These are phyloP conservation scores for Acholoe squamosa DNA, from an alignment of 2,888 invertebrate species.

Conservation along the genomic window DNA sequence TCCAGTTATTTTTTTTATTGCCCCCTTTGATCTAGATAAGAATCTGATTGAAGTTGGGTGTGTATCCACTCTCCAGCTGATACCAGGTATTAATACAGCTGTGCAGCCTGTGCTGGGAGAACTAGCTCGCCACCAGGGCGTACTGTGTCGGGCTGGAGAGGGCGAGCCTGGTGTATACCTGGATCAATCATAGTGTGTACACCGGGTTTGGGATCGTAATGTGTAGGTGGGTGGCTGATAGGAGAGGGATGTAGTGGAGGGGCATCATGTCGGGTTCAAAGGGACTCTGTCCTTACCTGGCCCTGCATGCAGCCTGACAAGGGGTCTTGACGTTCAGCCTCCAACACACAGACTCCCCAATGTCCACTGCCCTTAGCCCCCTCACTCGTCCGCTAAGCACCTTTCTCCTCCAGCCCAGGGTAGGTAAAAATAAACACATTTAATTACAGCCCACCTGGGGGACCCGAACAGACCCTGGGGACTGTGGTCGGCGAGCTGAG, in stretches of 20 bases:
- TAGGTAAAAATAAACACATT: background rate
- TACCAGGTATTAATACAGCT: no score
- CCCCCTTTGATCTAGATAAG: no score
- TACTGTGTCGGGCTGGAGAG: no score
- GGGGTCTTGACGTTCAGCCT: background rate
- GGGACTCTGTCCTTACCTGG: background rate
- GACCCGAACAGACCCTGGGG: conserved; percentile 3
- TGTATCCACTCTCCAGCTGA: no score
- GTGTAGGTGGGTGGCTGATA: background rate
- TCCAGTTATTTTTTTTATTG: no score
- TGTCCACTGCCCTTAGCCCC: background rate
- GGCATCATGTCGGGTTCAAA: background rate
- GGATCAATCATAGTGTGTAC: no score
- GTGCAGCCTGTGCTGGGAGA: no score
- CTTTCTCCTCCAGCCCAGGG: background rate
- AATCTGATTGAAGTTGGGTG: no score
- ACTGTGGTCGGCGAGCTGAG: conserved; percentile 6
- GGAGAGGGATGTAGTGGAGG: background rate
- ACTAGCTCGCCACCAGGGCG: no score
- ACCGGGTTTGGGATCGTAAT: no score
- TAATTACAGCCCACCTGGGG: background rate
- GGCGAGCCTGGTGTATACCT: no score
- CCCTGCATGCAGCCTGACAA: background rate
- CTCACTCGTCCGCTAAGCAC: background rate
- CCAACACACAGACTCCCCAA: background rate